A percentile compares a stretch with the other conserved stretches of the same genome.
phyloP scores from a whole-genome alignment of 2,797 vertebrate species.

The Onychomys torridus region DNA sequence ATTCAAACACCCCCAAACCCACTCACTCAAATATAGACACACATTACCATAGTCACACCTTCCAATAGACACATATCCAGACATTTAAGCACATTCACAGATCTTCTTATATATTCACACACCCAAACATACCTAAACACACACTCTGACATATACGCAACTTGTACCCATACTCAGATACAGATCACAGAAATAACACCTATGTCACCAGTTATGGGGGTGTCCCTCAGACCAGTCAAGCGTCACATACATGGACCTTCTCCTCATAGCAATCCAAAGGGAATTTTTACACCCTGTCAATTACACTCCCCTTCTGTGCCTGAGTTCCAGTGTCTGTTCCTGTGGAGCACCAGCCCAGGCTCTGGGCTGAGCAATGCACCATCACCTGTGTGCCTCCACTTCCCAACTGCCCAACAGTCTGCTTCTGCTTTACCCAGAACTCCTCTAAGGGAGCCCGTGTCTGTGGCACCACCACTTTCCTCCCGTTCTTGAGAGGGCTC shows the following conservation, averaged over 20 bases:
- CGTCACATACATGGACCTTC: not conserved
- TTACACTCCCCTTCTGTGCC: not conserved
- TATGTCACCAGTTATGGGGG: too few relatives aligned
- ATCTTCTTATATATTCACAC: not conserved
- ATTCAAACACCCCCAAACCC: not conserved
- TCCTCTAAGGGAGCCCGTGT: too few relatives aligned
- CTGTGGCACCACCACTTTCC: not conserved
- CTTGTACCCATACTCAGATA: not conserved
- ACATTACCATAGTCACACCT: not conserved
- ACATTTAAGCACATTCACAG: not conserved
- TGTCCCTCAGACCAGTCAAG: too few relatives aligned
- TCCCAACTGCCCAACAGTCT: not conserved
- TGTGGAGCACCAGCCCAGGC: not conserved
- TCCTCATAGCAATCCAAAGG: not conserved
- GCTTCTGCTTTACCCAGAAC: not conserved
- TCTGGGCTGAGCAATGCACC: not conserved
- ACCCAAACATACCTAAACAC: not conserved
- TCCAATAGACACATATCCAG: not conserved
- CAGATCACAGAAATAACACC: not conserved
- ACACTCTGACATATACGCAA: not conserved
- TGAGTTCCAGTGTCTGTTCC: not conserved
- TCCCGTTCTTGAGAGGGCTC: not conserved
- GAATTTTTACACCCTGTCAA: not conserved
- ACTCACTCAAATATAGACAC: not conserved
- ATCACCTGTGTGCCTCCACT: too few relatives aligned